Evolutionary conservation across 2,888 invertebrate species (phyloP).

Genomic region (Drosophila anomalata): DNA sequence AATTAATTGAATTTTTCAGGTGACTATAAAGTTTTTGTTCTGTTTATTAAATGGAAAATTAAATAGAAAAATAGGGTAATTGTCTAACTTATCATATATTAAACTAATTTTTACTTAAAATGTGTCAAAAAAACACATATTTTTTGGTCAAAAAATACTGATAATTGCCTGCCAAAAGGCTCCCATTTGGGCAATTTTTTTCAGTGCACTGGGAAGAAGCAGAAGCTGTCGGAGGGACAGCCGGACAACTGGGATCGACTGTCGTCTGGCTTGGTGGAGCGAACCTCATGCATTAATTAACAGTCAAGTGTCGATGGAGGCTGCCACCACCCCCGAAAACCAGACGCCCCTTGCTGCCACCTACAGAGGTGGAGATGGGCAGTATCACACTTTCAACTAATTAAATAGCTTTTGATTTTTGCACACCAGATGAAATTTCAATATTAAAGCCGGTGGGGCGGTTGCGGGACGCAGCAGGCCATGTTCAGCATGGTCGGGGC

Average conservation of each 20-base stretch:
- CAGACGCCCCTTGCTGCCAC: not conserved
- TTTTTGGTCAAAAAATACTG: too few relatives aligned
- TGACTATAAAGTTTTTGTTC: not conserved
- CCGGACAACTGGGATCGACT: slow-evolving; percentile 53
- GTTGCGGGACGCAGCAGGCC: slow-evolving; percentile 8
- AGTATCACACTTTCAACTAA: slow-evolving; percentile 76
- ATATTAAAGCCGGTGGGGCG: slow-evolving; percentile 59
- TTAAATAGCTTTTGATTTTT: slow-evolving; percentile 79
- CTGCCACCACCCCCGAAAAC: slow-evolving; percentile 13
- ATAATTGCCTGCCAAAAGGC: not conserved
- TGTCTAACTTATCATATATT: not conserved
- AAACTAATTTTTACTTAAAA: not conserved
- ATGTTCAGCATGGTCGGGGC: not conserved
- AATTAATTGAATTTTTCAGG: not conserved
- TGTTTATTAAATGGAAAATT: too few relatives aligned
- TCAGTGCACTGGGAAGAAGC: slow-evolving; percentile 4
- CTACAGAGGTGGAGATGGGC: slow-evolving; percentile 22
- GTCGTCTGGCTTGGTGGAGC: slow-evolving; percentile 54
- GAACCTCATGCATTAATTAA: slow-evolving; percentile 77
- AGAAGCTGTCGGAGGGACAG: slow-evolving; percentile 25
- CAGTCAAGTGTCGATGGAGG: slow-evolving; percentile 71
- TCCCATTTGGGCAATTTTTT: not conserved
- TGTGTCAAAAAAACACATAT: not conserved
- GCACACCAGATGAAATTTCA: slow-evolving; percentile 43
- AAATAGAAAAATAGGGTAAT: not conserved